A percentile compares a stretch with the other conserved stretches of the same genome.
These are phyloP conservation scores for Petrocephalus schoutedeni DNA, from an alignment of 2,797 vertebrate species.

Conservation along the genomic window DNA sequence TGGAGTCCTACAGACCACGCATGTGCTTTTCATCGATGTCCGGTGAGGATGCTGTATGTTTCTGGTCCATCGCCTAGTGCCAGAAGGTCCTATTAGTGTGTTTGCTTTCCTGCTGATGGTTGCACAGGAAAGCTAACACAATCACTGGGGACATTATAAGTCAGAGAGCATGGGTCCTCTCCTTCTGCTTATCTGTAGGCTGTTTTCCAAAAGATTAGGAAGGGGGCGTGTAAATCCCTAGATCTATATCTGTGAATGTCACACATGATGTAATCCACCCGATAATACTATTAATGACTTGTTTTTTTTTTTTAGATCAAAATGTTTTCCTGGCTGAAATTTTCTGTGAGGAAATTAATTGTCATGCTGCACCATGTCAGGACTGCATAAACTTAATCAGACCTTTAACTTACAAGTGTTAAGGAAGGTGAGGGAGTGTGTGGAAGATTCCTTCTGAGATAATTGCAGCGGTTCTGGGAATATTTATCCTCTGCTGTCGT, in stretches of 20 bases:
- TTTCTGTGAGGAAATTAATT: background rate
- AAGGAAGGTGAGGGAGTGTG: no score
- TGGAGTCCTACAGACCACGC: background rate
- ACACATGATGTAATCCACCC: background rate
- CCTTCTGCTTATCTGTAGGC: background rate
- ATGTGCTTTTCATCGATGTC: background rate
- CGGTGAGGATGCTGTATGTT: background rate
- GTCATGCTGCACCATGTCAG: background rate
- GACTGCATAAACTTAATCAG: background rate
- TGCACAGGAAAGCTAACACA: background rate
- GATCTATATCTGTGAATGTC: background rate
- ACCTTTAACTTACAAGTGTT: background rate
- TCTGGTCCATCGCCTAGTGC: background rate
- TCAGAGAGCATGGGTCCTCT: background rate
- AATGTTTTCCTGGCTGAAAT: slow-evolving; percentile 8
- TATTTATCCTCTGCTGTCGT: background rate
- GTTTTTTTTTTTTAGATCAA: background rate
- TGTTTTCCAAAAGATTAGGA: background rate
- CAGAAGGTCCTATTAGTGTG: background rate
- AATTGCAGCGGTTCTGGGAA: background rate
- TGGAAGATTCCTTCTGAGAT: background rate
- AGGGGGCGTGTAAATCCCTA: background rate
- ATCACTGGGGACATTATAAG: background rate
- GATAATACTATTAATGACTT: slow-evolving; percentile 2
- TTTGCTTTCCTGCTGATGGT: background rate